Evolutionary conservation across 2,888 invertebrate species (phyloP).

Genomic region (Nomada flava): DNA sequence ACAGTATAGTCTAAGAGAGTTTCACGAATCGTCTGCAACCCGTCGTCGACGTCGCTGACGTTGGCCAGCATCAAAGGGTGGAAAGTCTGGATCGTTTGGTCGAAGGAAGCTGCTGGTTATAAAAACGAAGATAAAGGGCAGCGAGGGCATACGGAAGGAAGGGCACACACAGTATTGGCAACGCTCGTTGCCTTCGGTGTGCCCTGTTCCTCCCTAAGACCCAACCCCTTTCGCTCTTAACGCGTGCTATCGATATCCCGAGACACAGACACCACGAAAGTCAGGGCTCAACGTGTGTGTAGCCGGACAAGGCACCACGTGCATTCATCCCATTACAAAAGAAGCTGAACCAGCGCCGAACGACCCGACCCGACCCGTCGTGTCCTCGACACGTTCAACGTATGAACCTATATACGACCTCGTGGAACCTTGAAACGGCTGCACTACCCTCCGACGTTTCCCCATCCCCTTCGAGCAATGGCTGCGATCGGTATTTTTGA

Average conservation of each 20-base stretch:
- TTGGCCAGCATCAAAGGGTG: background rate
- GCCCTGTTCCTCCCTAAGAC: constrained; percentile 38
- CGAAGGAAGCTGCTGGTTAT: constrained; percentile 22
- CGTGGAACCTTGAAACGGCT: constrained; percentile 59
- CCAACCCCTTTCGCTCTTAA: constrained; percentile 77
- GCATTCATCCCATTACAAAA: constrained; percentile 80
- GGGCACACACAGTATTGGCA: constrained; percentile 64
- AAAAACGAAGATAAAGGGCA: constrained; percentile 41
- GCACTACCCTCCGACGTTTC: constrained; percentile 16
- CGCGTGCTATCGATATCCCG: constrained; percentile 74
- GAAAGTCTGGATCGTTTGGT: background rate
- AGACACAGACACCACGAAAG: constrained; percentile 70
- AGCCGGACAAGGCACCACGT: constrained; percentile 79
- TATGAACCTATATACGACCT: constrained; percentile 62
- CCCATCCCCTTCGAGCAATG: constrained; percentile 10
- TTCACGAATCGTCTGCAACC: background rate
- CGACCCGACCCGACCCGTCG: constrained; percentile 73
- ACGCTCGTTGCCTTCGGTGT: constrained; percentile 36
- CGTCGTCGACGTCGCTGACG: background rate
- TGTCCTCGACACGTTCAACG: constrained; percentile 73
- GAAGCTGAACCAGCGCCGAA: constrained; percentile 79
- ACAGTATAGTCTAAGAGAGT: background rate
- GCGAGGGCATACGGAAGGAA: constrained; percentile 7
- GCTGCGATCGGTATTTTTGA: constrained; percentile 13
- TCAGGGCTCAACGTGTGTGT: constrained; percentile 78